Percentiles rank a stretch among this genome's conserved stretches.
Conservation (phyloP, 1,140 invertebrate genomes). For the Habropoda laboriosa region DNA sequence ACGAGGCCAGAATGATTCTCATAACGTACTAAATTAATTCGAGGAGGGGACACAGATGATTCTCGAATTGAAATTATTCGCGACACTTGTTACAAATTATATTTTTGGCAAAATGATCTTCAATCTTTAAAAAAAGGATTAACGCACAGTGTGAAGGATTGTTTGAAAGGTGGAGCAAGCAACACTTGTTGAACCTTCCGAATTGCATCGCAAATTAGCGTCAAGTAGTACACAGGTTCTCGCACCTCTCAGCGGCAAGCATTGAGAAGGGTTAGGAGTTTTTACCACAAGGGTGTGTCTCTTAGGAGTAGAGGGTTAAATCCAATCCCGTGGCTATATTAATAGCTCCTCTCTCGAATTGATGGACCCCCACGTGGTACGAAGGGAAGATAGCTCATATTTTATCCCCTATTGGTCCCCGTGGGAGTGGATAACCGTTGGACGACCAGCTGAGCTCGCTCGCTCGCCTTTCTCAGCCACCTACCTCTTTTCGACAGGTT, state of each 20-base stretch:
- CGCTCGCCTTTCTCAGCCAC: conserved; percentile 59
- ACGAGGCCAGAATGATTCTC: too few species aligned
- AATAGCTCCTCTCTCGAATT: conserved; percentile 76
- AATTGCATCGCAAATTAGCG: conserved; percentile 56
- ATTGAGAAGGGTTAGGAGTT: conserved; percentile 73
- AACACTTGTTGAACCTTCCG: conserved; percentile 54
- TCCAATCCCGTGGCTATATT: conserved; percentile 74
- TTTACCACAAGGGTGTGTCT: conserved; percentile 64
- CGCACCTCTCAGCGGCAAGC: conserved; percentile 34
- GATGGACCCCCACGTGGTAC: conserved; percentile 69
- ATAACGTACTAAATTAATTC: too few species aligned
- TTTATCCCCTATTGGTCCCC: conserved; percentile 73
- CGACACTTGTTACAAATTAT: too few species aligned
- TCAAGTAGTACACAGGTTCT: conserved; percentile 46
- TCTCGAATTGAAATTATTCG: too few species aligned
- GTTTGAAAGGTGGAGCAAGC: background rate
- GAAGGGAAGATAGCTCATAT: conserved; percentile 71
- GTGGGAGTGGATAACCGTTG: conserved; percentile 71
- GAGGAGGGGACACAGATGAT: too few species aligned
- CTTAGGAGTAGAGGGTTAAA: conserved; percentile 64
- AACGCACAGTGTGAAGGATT: too few species aligned
- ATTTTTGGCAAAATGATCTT: too few species aligned
- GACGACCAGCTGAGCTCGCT: conserved; percentile 70
- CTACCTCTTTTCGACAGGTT: conserved; percentile 46
- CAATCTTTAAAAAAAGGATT: too few species aligned